A percentile compares a stretch with the other conserved stretches of the same genome.
Conservation (phyloP, 2,888 invertebrate genomes). For the Meghimatium bilineatum region DNA sequence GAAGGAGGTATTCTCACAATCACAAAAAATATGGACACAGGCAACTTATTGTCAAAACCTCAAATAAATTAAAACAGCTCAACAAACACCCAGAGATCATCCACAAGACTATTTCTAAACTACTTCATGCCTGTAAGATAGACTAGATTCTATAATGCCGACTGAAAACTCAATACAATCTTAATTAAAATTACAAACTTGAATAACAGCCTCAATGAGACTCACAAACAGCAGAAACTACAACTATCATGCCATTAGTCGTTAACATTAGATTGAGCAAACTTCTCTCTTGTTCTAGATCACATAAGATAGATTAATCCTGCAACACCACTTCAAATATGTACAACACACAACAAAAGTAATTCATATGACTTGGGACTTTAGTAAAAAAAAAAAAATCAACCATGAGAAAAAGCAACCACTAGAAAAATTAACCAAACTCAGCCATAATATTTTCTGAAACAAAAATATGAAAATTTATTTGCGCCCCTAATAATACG, state of each 20-base stretch:
- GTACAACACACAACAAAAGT: not conserved
- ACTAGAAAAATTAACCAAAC: too few species aligned
- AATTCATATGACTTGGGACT: not conserved
- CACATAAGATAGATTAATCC: not conserved
- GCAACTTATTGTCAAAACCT: too few species aligned
- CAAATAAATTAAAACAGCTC: too few species aligned
- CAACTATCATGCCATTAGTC: slow-evolving; percentile 14
- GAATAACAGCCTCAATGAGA: not conserved
- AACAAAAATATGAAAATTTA: too few species aligned
- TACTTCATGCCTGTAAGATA: not conserved
- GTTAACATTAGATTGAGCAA: not conserved
- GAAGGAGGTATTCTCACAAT: too few species aligned
- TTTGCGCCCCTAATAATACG: too few species aligned
- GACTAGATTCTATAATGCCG: not conserved
- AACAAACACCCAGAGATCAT: too few species aligned
- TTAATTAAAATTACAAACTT: not conserved
- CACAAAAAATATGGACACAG: too few species aligned
- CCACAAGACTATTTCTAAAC: not conserved
- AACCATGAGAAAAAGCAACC: too few species aligned
- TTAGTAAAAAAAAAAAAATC: too few species aligned
- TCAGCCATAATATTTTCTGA: too few species aligned
- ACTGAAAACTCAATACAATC: not conserved
- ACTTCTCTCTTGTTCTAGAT: not conserved
- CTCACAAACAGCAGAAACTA: not conserved
- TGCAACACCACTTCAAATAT: not conserved